Base-by-base conservation (phyloP, 2,797 vertebrate genomes). In the Loriculus beryllinus region DNA sequence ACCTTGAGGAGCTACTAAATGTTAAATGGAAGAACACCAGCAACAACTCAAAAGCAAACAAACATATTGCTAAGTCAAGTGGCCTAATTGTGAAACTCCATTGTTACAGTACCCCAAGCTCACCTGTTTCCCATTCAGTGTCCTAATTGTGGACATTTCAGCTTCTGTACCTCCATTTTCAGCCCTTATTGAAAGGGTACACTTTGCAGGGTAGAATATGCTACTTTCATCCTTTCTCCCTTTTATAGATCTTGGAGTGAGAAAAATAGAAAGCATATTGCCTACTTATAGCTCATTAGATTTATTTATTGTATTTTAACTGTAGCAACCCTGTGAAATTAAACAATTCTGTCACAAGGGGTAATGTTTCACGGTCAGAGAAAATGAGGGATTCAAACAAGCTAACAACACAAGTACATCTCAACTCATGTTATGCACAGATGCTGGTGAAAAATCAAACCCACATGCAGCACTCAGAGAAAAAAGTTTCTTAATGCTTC, bases 321-420 rank as follows among this genome's bases (percentile, higher is more conserved):
- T 49, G 28, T 60, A 72, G 71, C 71, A 81, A 88, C 71, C 62
- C 31, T 31, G 43, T 64, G 57, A 92, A 57, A 93, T 51, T 15
- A 96, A 96, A 92, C 51, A 84, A 71, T 86, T 74, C 47, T 82
- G 37, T 80, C 63, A 86, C n/a, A 90, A 95, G 51, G 20, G 33
- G 20, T 47, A 82, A 45, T 45, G 40, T 47, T 95, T 76, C 79
- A 39, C 37, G 29, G 56, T 77, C 82, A 67, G 45, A 82, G 67
- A 51, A 96, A 63, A 95, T 19, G 60, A 93, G 80, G 80, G n/a
- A 82, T 93, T 94, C 88, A 92, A 92, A 95, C 19, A 88, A 90
- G 12, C 17, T 77, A 71, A 94, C 54, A 86, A 76, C 16, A 17
- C 47, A 92, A 79, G 63, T 29, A 63, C 22, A 59, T 86, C 84